Conservation (phyloP, 2,113 vertebrate species). For the Aspiorhynchus laticeps region DNA sequence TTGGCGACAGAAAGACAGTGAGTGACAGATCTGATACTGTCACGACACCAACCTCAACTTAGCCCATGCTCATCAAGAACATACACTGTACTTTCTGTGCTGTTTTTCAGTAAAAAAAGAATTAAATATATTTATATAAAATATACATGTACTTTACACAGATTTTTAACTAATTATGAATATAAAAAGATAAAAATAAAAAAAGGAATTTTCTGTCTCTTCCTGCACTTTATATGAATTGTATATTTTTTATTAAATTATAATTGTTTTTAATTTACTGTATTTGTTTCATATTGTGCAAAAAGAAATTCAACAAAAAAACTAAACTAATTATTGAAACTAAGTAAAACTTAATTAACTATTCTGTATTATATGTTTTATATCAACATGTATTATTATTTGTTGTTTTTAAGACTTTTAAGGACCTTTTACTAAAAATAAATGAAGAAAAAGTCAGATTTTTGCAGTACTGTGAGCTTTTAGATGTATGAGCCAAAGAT, state of each 20-base stretch:
- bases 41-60: neutral
- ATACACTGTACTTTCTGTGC: too few species aligned
- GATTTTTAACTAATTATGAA: too few species aligned
- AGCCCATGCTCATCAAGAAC: neutral
- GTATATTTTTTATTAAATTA: too few species aligned
- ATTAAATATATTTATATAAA: too few species aligned
- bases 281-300: neutral
- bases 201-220: too few species aligned
- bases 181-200: too few species aligned
- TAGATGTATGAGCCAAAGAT: neutral
- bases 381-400: neutral
- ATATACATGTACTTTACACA: too few species aligned
- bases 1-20: conserved; percentile 20
- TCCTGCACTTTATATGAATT: too few species aligned
- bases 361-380: too few species aligned
- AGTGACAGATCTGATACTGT: neutral
- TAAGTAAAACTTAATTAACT: neutral
- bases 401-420: neutral
- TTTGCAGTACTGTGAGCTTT: neutral
- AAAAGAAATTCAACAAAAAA: too few species aligned
- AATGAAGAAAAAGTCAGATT: neutral
- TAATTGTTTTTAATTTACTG: neutral
- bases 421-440: neutral
- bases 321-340: too few species aligned
- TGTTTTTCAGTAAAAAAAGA: too few species aligned